Evolutionary conservation across 2,797 vertebrate genomes (phyloP).

Genomic region (Leucoraja ocellata): DNA sequence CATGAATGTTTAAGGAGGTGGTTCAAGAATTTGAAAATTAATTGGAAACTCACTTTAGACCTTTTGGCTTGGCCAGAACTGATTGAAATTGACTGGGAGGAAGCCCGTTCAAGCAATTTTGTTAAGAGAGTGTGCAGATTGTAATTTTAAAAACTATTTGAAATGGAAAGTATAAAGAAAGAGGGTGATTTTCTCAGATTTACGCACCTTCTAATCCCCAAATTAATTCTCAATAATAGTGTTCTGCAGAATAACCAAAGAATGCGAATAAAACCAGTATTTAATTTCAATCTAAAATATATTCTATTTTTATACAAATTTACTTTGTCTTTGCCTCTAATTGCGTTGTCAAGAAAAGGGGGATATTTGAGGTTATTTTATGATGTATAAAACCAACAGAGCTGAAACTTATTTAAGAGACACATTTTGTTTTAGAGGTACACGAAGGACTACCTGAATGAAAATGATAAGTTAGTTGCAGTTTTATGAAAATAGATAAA

Average conservation of each 20-base stretch:
- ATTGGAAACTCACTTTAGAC: background rate
- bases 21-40: background rate
- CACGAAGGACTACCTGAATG: background rate
- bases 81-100: background rate
- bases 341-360: background rate
- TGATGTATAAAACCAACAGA: background rate
- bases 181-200: background rate
- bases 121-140: background rate
- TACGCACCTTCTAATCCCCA: background rate
- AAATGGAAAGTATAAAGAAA: background rate
- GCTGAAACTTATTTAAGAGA: background rate
- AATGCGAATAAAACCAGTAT: background rate
- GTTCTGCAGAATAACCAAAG: too few species aligned
- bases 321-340: background rate
- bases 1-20: background rate
- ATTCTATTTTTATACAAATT: background rate
- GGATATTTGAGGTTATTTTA: background rate
- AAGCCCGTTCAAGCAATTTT: background rate
- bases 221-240: background rate
- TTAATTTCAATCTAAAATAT: background rate
- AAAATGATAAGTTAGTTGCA: background rate
- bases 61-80: background rate
- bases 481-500: conserved; percentile 1
- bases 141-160: background rate
- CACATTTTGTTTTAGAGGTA: background rate